These are phyloP conservation scores for Xestia xanthographa DNA, from an alignment of 2,888 invertebrate species.

Conservation along the genomic window DNA sequence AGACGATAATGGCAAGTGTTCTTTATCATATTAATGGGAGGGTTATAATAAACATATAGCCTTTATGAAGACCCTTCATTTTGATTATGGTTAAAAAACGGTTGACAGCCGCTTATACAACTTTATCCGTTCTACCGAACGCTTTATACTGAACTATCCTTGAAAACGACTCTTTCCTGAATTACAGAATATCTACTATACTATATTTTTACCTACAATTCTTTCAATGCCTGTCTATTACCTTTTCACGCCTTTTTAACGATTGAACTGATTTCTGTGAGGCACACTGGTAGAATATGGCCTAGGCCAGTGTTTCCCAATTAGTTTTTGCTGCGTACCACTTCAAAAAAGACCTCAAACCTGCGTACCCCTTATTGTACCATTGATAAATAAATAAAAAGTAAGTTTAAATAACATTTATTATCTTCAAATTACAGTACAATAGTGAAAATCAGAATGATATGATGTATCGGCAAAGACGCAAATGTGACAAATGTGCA, in stretches of 20 bases:
- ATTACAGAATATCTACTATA: not conserved
- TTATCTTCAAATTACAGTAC: no score
- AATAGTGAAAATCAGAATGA: no score
- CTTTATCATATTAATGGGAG: not conserved
- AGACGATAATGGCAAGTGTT: not conserved
- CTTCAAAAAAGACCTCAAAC: no score
- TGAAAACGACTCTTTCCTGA: not conserved
- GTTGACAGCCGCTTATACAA: not conserved
- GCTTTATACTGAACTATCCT: not conserved
- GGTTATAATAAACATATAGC: not conserved
- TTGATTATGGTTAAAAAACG: not conserved
- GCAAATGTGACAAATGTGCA: no score
- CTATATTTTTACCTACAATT: no score
- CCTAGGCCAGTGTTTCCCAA: no score
- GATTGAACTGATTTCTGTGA: not conserved
- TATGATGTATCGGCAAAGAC: no score
- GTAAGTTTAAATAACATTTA: no score
- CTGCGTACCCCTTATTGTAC: no score
- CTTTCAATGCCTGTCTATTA: not conserved
- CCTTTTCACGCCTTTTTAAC: not conserved
- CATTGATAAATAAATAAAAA: no score
- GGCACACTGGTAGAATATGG: not conserved
- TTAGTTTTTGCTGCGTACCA: no score
- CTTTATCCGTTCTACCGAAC: not conserved
- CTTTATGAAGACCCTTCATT: not conserved